A percentile compares a stretch with the other conserved stretches of the same genome.
phyloP scores from a whole-genome alignment of 2,888 invertebrate species.

The Pammene aurita region DNA sequence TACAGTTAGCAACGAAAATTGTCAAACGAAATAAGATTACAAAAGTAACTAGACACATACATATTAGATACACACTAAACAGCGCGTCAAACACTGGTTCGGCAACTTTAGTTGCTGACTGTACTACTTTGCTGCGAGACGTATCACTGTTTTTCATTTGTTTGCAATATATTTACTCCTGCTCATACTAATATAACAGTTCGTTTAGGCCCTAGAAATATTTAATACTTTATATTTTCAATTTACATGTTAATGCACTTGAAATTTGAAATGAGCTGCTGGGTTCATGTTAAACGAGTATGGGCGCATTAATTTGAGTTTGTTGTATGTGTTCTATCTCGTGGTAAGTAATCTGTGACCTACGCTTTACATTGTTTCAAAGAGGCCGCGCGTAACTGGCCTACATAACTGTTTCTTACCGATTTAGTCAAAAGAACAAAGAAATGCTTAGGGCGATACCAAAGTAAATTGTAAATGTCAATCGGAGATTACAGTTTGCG shows the following conservation, averaged over 20 bases:
- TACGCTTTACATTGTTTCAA: conserved; percentile 13
- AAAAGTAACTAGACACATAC: too few species aligned
- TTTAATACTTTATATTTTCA: too few species aligned
- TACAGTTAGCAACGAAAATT: too few species aligned
- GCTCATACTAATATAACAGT: too few species aligned
- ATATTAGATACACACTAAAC: too few species aligned
- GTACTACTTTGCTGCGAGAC: too few species aligned
- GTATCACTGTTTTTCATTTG: too few species aligned
- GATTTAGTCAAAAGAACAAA: conserved; percentile 29
- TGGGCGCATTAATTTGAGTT: background rate
- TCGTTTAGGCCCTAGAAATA: too few species aligned
- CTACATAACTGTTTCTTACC: conserved; percentile 23
- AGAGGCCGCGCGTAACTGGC: background rate
- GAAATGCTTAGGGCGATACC: conserved; percentile 26
- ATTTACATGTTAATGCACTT: background rate
- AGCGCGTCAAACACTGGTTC: too few species aligned
- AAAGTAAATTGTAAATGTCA: conserved; percentile 35
- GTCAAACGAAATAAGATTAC: too few species aligned
- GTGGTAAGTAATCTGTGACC: background rate
- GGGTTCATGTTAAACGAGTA: background rate
- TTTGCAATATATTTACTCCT: too few species aligned
- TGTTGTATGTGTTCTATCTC: background rate
- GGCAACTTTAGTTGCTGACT: too few species aligned
- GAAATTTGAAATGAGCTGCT: background rate
- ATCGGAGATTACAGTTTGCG: conserved; percentile 48